A percentile compares a stretch with the other conserved stretches of the same genome.
phyloP scores from a whole-genome alignment of 2,888 invertebrate species.

The Cryptophagus acutangulus region DNA sequence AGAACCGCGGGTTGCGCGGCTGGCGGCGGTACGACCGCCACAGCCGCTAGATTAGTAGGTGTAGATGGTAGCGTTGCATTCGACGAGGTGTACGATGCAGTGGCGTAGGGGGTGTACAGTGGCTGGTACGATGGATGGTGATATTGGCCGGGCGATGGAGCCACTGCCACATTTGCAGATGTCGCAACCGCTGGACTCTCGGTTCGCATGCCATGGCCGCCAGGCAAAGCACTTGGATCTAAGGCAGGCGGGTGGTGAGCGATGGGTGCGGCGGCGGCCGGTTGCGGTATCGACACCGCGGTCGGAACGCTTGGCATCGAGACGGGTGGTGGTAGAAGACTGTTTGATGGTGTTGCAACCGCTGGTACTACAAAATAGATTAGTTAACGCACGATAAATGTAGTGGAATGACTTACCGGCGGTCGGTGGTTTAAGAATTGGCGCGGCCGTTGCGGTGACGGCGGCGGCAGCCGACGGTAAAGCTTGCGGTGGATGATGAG shows the following conservation, averaged over 20 bases:
- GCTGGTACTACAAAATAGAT: too few species aligned
- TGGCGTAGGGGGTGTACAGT: slow-evolving; percentile 73
- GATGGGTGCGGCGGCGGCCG: slow-evolving; percentile 51
- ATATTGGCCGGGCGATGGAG: slow-evolving; percentile 52
- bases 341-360: slow-evolving; percentile 22
- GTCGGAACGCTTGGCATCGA: slow-evolving; percentile 36
- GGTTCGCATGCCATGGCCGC: slow-evolving; percentile 43
- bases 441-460: slow-evolving; percentile 28
- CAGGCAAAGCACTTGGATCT: slow-evolving; percentile 37
- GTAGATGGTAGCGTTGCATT: slow-evolving; percentile 14
- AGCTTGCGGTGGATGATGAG: slow-evolving; percentile 38
- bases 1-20: slow-evolving; percentile 6
- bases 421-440: slow-evolving; percentile 19
- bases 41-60: slow-evolving; percentile 15
- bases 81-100: slow-evolving; percentile 4
- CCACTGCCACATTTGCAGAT: slow-evolving; percentile 47
- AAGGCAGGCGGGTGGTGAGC: slow-evolving; percentile 42
- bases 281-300: slow-evolving; percentile 52
- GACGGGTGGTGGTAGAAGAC: slow-evolving; percentile 29
- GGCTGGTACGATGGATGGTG: slow-evolving; percentile 50
- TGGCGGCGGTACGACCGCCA: slow-evolving; percentile 12
- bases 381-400: too few species aligned
- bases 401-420: slow-evolving; percentile 17
- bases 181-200: slow-evolving; percentile 56
- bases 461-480: slow-evolving; percentile 37